Percentiles rank a stretch among this genome's conserved stretches.
Evolutionary conservation across 2,888 invertebrate genomes (phyloP).

Genomic region (Acanthosoma haemorrhoidale): DNA sequence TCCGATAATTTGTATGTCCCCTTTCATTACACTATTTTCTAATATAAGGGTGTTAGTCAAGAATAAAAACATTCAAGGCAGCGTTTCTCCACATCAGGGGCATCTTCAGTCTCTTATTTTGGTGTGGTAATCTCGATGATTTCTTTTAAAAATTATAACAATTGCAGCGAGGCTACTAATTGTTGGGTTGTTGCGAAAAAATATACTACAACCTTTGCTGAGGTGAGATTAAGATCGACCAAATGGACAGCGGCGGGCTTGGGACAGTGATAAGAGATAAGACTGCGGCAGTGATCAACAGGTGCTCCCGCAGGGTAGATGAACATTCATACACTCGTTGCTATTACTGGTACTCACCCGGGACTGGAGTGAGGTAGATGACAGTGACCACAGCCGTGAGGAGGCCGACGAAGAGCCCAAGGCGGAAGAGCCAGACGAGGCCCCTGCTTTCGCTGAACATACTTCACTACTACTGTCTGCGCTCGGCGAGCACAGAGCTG

Average conservation of each 20-base stretch:
- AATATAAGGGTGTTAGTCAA: too few relatives aligned
- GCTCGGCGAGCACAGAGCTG: neutral
- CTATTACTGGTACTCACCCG: slow-evolving; percentile 55
- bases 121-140: too few relatives aligned
- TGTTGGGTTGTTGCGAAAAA: too few relatives aligned
- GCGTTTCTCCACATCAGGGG: too few relatives aligned
- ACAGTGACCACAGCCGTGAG: slow-evolving; percentile 62
- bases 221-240: neutral
- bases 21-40: too few relatives aligned
- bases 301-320: neutral
- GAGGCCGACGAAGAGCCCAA: slow-evolving; percentile 60
- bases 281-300: neutral
- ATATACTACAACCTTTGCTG: too few relatives aligned
- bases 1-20: too few relatives aligned
- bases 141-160: too few relatives aligned
- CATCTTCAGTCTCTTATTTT: too few relatives aligned
- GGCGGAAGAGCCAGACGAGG: slow-evolving; percentile 55
- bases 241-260: neutral
- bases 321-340: neutral
- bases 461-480: slow-evolving; percentile 11
- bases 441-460: slow-evolving; percentile 31
- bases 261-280: neutral
- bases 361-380: slow-evolving; percentile 65
- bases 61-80: too few relatives aligned
- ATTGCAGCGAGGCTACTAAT: too few relatives aligned